Conservation (phyloP, 2,888 invertebrate genomes). For the Catocala fraxini region DNA sequence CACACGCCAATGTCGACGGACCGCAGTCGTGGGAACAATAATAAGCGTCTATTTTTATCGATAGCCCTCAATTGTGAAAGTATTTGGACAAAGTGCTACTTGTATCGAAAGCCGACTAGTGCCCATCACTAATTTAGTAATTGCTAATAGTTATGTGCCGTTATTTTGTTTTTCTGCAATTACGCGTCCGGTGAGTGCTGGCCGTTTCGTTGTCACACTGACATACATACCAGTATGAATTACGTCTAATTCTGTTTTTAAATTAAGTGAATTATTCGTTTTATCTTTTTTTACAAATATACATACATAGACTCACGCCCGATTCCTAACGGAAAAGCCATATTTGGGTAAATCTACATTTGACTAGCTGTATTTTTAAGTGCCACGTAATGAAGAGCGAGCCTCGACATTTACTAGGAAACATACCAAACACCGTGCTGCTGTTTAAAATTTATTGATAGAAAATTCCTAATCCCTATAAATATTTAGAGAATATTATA, state of each 20-base stretch:
- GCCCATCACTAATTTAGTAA: conserved; percentile 45
- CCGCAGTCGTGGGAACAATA: conserved; percentile 63
- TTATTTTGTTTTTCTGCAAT: conserved; percentile 41
- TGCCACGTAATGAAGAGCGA: no score
- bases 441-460: no score
- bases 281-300: neutral
- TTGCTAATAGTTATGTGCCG: conserved; percentile 38
- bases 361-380: no score
- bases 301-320: no score
- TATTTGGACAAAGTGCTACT: conserved; percentile 48
- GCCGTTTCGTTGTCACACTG: conserved; percentile 20
- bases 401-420: no score
- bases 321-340: no score
- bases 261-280: neutral
- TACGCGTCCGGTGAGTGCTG: conserved; percentile 24
- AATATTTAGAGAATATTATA: no score
- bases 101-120: conserved; percentile 29
- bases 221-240: conserved; percentile 22
- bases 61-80: conserved; percentile 52
- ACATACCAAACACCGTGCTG: no score
- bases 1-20: conserved; percentile 72
- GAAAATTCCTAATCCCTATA: no score
- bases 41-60: conserved; percentile 49
- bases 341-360: no score
- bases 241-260: conserved; percentile 3